Percentiles rank a stretch among this genome's conserved stretches.
phyloP scores from a whole-genome alignment of 2,888 invertebrate species.

The Caenorhabditis doughertyi region DNA sequence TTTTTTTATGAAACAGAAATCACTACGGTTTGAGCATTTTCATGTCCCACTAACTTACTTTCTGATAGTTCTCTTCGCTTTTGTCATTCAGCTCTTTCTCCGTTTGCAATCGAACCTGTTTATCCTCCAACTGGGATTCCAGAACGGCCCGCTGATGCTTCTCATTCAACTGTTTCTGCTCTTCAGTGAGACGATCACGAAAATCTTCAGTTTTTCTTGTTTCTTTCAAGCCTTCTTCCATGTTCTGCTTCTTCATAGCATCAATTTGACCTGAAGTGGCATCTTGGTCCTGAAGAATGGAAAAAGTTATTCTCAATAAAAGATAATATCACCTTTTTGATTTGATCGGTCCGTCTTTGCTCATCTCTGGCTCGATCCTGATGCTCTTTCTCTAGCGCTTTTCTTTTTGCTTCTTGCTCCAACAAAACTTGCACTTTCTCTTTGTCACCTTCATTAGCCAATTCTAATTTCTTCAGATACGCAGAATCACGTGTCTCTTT shows the following conservation, averaged over 20 bases:
- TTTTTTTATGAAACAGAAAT: no score
- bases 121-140: neutral
- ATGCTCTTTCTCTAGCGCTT: neutral
- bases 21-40: no score
- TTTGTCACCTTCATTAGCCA: neutral
- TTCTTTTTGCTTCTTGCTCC: neutral
- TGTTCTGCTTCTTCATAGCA: neutral
- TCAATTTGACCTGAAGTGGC: neutral
- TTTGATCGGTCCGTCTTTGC: neutral
- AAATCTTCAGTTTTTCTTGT: neutral
- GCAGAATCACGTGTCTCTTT: neutral
- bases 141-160: neutral
- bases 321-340: no score
- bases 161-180: neutral
- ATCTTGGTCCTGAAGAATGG: neutral
- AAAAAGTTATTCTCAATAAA: no score
- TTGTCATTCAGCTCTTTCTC: neutral
- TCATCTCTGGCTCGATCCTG: neutral
- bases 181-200: neutral
- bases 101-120: neutral
- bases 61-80: neutral
- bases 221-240: neutral
- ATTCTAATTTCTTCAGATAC: neutral
- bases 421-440: neutral
- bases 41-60: no score